Conservation (phyloP, 2,113 vertebrate species). For the Calypte anna region DNA sequence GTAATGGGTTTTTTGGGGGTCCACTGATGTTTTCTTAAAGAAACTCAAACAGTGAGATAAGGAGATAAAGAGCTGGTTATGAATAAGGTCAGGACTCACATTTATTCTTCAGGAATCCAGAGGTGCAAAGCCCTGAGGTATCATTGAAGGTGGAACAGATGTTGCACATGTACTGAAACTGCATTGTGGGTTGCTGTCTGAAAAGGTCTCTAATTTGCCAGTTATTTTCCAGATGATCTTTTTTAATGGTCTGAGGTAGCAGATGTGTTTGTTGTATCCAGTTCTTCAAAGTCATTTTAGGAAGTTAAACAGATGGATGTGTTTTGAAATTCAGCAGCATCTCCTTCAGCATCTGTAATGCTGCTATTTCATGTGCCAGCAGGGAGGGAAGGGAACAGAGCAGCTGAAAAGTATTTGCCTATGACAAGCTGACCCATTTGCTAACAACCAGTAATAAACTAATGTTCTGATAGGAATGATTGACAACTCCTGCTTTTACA, state of each 20-base stretch:
- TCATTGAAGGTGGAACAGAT: neutral
- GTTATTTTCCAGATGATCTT: constrained; percentile 44
- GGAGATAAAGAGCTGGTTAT: neutral
- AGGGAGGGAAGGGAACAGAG: neutral
- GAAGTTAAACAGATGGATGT: constrained; percentile 40
- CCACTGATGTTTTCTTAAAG: neutral
- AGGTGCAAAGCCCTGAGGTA: neutral
- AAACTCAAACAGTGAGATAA: neutral
- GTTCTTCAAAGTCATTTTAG: constrained; percentile 16
- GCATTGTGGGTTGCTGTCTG: neutral
- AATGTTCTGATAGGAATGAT: neutral
- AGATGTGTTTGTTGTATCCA: constrained; percentile 45
- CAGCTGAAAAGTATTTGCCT: neutral
- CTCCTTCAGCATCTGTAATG: neutral
- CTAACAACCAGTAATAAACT: neutral
- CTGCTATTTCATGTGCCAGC: neutral
- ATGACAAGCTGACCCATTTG: neutral
- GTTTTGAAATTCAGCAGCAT: constrained; percentile 23
- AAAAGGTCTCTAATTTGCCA: neutral
- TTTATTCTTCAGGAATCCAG: neutral
- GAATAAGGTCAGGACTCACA: neutral
- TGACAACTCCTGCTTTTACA: neutral
- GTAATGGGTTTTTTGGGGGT: neutral
- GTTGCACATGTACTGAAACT: neutral
- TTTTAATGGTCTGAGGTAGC: constrained; percentile 15